A percentile compares a stretch with the other conserved stretches of the same genome.
Conservation (phyloP, 2,888 invertebrate species). For the Cheilosia urbana region DNA sequence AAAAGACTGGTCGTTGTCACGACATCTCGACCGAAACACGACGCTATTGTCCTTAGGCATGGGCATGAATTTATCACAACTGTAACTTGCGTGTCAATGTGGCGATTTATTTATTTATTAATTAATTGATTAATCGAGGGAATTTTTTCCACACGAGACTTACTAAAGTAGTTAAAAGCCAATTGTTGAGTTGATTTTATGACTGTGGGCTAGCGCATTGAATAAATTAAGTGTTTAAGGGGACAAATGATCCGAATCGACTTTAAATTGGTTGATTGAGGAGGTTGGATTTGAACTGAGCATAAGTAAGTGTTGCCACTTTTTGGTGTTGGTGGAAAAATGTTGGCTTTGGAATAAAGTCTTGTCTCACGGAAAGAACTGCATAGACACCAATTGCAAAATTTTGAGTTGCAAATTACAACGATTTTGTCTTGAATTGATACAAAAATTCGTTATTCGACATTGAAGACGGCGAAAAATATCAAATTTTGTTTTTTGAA, state of each 20-base stretch:
- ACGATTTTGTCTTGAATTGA: too few species aligned
- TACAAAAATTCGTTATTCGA: too few species aligned
- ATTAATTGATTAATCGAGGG: slow-evolving; percentile 65
- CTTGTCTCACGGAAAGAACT: too few species aligned
- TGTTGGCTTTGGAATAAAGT: too few species aligned
- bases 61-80: slow-evolving; percentile 36
- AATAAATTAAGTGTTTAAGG: slow-evolving; percentile 68
- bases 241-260: slow-evolving; percentile 54
- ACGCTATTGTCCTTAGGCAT: slow-evolving; percentile 53
- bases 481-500: too few species aligned
- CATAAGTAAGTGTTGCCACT: slow-evolving; percentile 14
- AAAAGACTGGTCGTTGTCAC: slow-evolving; percentile 50
- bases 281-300: background rate
- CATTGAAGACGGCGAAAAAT: too few species aligned
- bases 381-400: too few species aligned
- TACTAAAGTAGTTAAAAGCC: background rate
- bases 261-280: slow-evolving; percentile 40
- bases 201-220: slow-evolving; percentile 7
- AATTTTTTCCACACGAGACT: slow-evolving; percentile 8
- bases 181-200: slow-evolving; percentile 20
- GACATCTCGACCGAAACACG: slow-evolving; percentile 45
- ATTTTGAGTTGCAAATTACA: too few species aligned
- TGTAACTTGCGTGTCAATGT: slow-evolving; percentile 51
- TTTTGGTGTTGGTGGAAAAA: background rate
- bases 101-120: slow-evolving; percentile 60